Conservation (phyloP, 2,797 vertebrate species). For the Trachurus trachurus region DNA sequence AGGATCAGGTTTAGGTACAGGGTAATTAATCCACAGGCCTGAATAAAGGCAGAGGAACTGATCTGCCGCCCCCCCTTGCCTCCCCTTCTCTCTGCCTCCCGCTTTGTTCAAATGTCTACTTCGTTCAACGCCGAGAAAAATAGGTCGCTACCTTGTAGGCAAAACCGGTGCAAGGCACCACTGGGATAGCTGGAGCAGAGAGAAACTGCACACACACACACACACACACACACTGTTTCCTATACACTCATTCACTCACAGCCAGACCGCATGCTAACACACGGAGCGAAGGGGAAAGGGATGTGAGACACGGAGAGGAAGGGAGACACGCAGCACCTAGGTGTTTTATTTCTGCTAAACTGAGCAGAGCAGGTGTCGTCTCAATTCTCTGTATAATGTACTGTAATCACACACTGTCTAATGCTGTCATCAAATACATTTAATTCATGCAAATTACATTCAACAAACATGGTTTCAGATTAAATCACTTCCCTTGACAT, state of each 20-base stretch:
- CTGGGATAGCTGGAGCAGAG: slow-evolving; percentile 59
- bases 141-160: slow-evolving; percentile 82
- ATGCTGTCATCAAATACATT: slow-evolving; percentile 13
- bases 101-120: slow-evolving; percentile 68
- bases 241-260: slow-evolving; percentile 41
- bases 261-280: background rate
- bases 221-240: slow-evolving; percentile 41
- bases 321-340: slow-evolving; percentile 60
- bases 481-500: background rate
- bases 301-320: slow-evolving; percentile 30
- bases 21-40: slow-evolving; percentile 87
- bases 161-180: slow-evolving; percentile 63
- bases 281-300: slow-evolving; percentile 10
- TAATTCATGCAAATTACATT: background rate
- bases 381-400: slow-evolving; percentile 35
- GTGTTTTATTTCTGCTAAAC: slow-evolving; percentile 38
- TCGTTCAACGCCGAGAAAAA: slow-evolving; percentile 74
- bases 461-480: background rate
- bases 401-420: slow-evolving; percentile 48
- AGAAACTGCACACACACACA: slow-evolving; percentile 17
- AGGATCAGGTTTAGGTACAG: slow-evolving; percentile 81
- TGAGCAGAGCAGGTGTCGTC: slow-evolving; percentile 66
- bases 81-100: slow-evolving; percentile 16
- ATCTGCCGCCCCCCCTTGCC: slow-evolving; percentile 50
- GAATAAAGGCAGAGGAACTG: slow-evolving; percentile 79